These are phyloP conservation scores for Anomalospiza imberbis DNA, from an alignment of 2,797 vertebrate species.

Conservation along the genomic window DNA sequence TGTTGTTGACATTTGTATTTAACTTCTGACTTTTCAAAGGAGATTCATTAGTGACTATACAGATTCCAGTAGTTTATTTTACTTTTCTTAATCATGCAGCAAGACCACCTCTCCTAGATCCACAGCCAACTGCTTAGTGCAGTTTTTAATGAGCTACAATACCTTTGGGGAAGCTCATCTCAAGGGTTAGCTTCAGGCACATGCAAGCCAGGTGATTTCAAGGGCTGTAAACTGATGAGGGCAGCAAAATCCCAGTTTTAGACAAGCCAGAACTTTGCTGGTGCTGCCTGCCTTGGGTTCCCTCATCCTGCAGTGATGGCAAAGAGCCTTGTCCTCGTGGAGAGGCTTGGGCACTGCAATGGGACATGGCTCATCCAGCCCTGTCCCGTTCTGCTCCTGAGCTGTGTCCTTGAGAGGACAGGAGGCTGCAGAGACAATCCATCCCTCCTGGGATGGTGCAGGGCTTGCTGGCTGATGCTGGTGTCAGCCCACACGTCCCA, in stretches of 20 bases:
- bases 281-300: neutral
- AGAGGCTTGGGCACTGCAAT: neutral
- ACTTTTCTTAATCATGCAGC: neutral
- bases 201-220: neutral
- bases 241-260: neutral
- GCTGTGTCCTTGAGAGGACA: neutral
- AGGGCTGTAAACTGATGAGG: neutral
- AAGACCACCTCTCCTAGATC: neutral
- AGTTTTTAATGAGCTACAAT: neutral
- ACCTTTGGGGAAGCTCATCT: neutral
- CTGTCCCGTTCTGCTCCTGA: neutral
- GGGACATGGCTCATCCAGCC: neutral
- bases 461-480: neutral
- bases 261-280: neutral
- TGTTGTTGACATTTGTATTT: constrained; percentile 35
- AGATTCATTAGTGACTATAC: neutral
- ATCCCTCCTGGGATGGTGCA: neutral
- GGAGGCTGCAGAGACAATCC: neutral
- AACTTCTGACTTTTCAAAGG: neutral
- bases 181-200: neutral
- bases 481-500: neutral
- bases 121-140: neutral
- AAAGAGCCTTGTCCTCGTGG: rapidly evolving
- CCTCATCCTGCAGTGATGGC: neutral
- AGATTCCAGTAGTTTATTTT: neutral